Percentiles rank a stretch among this genome's conserved stretches.
Evolutionary conservation across 2,888 invertebrate genomes (phyloP).

Genomic region (Cheilosia vulpina): DNA sequence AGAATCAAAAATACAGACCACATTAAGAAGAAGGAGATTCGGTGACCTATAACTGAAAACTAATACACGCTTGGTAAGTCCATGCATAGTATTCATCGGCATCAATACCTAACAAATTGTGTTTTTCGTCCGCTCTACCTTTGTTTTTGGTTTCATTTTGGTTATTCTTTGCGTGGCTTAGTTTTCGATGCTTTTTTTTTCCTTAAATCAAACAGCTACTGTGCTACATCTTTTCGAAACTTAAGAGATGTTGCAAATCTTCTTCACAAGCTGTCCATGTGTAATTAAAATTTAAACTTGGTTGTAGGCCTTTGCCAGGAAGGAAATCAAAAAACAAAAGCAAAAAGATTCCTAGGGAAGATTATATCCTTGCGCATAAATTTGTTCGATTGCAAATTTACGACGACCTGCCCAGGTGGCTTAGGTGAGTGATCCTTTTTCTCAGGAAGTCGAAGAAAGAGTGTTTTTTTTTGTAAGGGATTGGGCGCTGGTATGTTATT

Average conservation of each 20-base stretch:
- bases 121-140: neutral
- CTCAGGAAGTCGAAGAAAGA: slow-evolving; percentile 29
- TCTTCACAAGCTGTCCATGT: neutral
- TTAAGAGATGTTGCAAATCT: neutral
- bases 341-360: slow-evolving; percentile 24
- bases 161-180: neutral
- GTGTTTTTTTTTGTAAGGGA: slow-evolving; percentile 10
- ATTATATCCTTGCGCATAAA: slow-evolving; percentile 59
- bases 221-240: neutral
- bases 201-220: slow-evolving; percentile 10
- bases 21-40: slow-evolving; percentile 22
- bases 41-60: slow-evolving; percentile 56
- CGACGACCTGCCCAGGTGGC: slow-evolving; percentile 21
- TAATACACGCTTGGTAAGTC: slow-evolving; percentile 64
- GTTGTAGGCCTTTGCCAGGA: neutral
- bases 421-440: slow-evolving; percentile 56
- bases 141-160: slow-evolving; percentile 16
- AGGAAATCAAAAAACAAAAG: slow-evolving; percentile 1
- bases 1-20: slow-evolving; percentile 47
- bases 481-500: slow-evolving; percentile 14
- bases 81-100: neutral
- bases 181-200: neutral
- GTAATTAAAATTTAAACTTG: neutral
- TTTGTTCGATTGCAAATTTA: slow-evolving; percentile 59
- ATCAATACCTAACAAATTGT: slow-evolving; percentile 1